A percentile compares a stretch with the other conserved stretches of the same genome.
phyloP scores from a whole-genome alignment of 92 coral and sea anemone genomes.

The Nematostella vectensis region DNA sequence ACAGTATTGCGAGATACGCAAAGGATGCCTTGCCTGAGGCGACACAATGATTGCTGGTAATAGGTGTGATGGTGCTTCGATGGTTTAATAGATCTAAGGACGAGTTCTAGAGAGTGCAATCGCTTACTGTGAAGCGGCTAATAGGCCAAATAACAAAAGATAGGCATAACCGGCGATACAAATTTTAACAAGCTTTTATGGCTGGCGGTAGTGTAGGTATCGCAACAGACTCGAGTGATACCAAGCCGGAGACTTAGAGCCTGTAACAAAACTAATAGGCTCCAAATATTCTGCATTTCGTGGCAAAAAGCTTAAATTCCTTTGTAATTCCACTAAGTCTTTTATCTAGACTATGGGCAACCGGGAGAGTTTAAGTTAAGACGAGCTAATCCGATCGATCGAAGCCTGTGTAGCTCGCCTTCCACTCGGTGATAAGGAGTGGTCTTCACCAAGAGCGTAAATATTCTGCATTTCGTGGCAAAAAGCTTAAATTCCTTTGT shows the following conservation, averaged over 20 bases:
- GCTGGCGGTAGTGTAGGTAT: too few relatives aligned
- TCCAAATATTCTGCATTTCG: too few relatives aligned
- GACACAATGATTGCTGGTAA: slow-evolving; percentile 1
- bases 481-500: background rate
- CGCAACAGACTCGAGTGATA: background rate
- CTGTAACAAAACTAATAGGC: too few relatives aligned
- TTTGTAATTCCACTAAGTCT: slow-evolving; percentile 19
- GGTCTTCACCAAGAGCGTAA: too few relatives aligned
- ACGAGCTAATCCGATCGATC: slow-evolving; percentile 22
- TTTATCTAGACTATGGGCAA: slow-evolving; percentile 12
- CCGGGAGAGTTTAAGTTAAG: slow-evolving; percentile 11
- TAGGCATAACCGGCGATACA: too few relatives aligned
- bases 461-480: too few relatives aligned
- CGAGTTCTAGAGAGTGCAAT: too few relatives aligned
- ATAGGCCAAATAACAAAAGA: too few relatives aligned
- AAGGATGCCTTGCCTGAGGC: background rate
- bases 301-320: background rate
- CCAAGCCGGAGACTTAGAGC: background rate
- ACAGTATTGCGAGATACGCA: background rate
- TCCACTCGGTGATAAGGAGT: background rate
- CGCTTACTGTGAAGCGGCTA: too few relatives aligned
- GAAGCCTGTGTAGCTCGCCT: background rate
- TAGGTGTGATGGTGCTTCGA: slow-evolving; percentile 2
- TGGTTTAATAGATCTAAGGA: background rate
- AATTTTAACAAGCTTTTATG: background rate